Base-by-base conservation (phyloP, 2,888 invertebrate genomes). In the Microchrysa polita region DNA sequence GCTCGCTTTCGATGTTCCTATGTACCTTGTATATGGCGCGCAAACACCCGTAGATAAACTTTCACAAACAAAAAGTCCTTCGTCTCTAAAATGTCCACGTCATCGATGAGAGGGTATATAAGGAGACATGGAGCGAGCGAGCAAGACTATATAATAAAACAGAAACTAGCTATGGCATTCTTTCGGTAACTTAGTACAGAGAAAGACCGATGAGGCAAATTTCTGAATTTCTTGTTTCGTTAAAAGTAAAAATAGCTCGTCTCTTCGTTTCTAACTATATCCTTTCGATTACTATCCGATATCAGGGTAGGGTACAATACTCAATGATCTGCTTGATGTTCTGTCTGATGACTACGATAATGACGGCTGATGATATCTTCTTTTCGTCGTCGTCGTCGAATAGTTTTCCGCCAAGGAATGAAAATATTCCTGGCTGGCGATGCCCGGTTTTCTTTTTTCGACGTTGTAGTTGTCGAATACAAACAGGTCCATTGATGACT, bases 141-240 rank as follows among this genome's bases (percentile, higher is more conserved):
- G 27, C 27, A 12, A 34, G 67, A 52, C 65, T n/a, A n/a, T n/a
- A n/a, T n/a, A n/a, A n/a, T n/a, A n/a, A n/a, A n/a, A n/a, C n/a
- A n/a, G 20, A 23, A 59, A 23, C 59, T 23, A 23, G 59, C 59
- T 7, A 2, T 61, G n/a, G 61, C 23, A 61, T 34, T 61, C 23
- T n/a, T n/a, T n/a, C 61, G 5, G 40, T 40, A 16, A 61, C n/a
- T 67, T n/a, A 52, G 52, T 48, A 12, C 16, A 22, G 27, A 18
- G n/a, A 20, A 57, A 69, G 69, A 69, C 69, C 69, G 57, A 69
- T 69, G 69, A 55, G 69, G 57, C 40, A 40, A 55, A 53, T 67
- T 53, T 34, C 53, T n/a, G n/a, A 67, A 42, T 61, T 69, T 57
- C 69, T 69, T 55, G 67, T 67, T 67, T 67, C 48, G 44, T 40